Conservation (phyloP, 2,113 vertebrate species). For the Alexandromys fortis region DNA sequence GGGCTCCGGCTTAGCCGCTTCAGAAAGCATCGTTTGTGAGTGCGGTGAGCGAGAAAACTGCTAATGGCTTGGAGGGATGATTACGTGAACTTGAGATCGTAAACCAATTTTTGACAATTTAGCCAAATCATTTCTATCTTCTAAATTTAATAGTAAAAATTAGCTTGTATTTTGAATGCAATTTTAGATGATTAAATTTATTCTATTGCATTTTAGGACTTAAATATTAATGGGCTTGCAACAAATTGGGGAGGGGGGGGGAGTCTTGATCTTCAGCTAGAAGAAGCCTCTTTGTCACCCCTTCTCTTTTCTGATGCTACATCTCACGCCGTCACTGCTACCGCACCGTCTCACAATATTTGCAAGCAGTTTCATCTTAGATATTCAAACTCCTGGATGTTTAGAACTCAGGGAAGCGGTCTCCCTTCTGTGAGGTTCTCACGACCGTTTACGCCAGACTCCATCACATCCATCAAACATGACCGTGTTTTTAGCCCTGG, state of each 20-base stretch:
- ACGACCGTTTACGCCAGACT: background rate
- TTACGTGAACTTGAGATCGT: slow-evolving; percentile 20
- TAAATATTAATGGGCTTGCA: background rate
- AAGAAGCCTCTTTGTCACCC: background rate
- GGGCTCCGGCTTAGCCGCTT: background rate
- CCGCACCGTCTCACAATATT: background rate
- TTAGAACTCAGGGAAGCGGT: slow-evolving; percentile 3
- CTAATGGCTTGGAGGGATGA: background rate
- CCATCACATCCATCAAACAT: background rate
- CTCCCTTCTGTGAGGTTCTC: background rate
- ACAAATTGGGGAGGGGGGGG: background rate
- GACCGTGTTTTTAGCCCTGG: background rate
- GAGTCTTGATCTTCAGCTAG: background rate
- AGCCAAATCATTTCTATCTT: slow-evolving; percentile 43
- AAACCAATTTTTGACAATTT: background rate
- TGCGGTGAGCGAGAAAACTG: background rate
- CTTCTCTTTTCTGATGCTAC: background rate
- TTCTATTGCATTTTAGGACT: slow-evolving; percentile 46
- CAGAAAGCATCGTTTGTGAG: background rate
- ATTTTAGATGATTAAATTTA: background rate
- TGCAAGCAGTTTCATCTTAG: background rate
- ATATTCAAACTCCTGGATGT: background rate
- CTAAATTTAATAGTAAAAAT: slow-evolving; percentile 25
- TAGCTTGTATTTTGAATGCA: slow-evolving; percentile 7
- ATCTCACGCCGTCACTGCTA: background rate